These are phyloP conservation scores for Sphaerophoria taeniata DNA, from an alignment of 2,888 invertebrate species.

Conservation along the genomic window DNA sequence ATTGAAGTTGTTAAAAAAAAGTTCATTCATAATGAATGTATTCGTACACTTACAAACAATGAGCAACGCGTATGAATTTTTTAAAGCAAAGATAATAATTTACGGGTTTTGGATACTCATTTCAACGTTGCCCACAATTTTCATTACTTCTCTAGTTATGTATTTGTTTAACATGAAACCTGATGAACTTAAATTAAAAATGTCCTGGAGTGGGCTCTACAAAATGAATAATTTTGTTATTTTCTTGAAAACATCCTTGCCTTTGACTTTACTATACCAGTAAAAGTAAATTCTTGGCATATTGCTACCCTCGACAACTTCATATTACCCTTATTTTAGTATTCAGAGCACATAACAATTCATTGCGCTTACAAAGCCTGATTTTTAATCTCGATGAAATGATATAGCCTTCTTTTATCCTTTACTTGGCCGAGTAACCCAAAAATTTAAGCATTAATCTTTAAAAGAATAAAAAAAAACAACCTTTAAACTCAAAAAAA, in stretches of 20 bases:
- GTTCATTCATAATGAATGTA: too few species aligned
- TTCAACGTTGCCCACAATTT: too few species aligned
- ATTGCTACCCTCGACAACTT: not conserved
- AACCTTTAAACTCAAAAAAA: not conserved
- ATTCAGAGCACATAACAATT: conserved; percentile 8
- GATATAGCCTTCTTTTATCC: conserved; percentile 13
- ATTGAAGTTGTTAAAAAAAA: not conserved
- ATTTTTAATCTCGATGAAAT: conserved; percentile 18
- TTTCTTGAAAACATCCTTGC: too few species aligned
- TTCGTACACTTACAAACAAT: not conserved
- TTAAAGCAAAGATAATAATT: too few species aligned
- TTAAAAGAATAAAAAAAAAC: not conserved
- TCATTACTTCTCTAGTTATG: too few species aligned
- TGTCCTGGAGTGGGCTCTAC: too few species aligned
- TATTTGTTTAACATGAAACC: too few species aligned
- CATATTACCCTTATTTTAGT: not conserved
- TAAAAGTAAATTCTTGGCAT: not conserved
- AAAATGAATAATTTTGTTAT: too few species aligned
- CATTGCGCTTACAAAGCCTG: conserved; percentile 3
- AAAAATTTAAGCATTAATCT: conserved; percentile 5
- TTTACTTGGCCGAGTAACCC: conserved; percentile 13
- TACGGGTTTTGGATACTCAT: too few species aligned
- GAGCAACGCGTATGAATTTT: not conserved
- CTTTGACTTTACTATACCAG: too few species aligned
- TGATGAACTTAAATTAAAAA: too few species aligned